Base-by-base conservation (phyloP, 2,113 vertebrate genomes). In the Electrona antarctica region DNA sequence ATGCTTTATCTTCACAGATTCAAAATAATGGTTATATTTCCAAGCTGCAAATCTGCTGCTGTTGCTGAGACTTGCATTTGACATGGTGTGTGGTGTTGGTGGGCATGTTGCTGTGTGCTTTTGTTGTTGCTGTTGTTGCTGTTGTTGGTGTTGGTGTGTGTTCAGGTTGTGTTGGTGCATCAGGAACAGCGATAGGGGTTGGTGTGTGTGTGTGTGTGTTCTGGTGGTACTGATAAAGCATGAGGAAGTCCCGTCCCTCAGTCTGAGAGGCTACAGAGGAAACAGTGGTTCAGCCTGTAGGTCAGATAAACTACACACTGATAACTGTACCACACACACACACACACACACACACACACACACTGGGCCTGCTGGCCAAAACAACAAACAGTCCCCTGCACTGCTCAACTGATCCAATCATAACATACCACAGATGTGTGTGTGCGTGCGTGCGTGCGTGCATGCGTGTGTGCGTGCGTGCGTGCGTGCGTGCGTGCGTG, bases 201-300 rank as follows among this genome's bases (percentile, higher is more conserved):
- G 2, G 63, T 41, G 33, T 41, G 33, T 41, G 33, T 41, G 1
- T 14, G 79, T 41, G 78, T 77, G 60, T 77, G 84, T 89, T 94
- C 90, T 94, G 94, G 79, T 85, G 93, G 84, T 83, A 77, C 85
- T 92, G 93, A 94, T 93, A 94, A 94, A 84, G 51, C 51, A 52
- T 64, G 73, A 94, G 92, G 92, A 94, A 94, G 94, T 94, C 88
- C 89, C 83, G 71, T 93, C 93, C 91, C 80, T 86, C 78, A 86
- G 78, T 87, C 86, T 75, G 67, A 93, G 91, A 41, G 83, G 81
- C 89, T 76, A 29, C 80, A 82, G 74, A 77, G 87, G 93, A 94
- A 92, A 92, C 71, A 4, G 61, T 58, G 70, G 86, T 72, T 84
- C 77, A 88, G 70, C 79, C 81, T 85, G 64, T 78, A 74, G 78